Base-by-base conservation (phyloP, 2,888 invertebrate species). In the Rhagonycha lutea region DNA sequence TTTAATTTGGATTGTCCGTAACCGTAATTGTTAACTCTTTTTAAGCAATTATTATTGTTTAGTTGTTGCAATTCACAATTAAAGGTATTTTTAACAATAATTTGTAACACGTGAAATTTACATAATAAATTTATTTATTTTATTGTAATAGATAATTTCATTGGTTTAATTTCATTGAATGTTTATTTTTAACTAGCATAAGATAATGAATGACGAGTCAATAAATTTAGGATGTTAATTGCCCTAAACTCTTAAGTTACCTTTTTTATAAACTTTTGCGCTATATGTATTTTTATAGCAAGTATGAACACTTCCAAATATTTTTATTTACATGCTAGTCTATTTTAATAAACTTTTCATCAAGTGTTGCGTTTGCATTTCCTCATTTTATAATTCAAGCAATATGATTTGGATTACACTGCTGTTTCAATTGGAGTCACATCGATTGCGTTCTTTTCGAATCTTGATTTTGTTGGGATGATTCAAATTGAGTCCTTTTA, bases 281-380 rank as follows among this genome's bases (percentile, higher is more conserved):
- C 72, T 69, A 68, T 72, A 47, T 73, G 73, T 76, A 76, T 76
- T 76, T 73, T 76, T 76, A 73, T 76, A 76, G 76, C 60, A 67
- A n/a, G 14, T 73, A 70, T 61, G 68, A 70, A 75, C 47, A 61
- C 68, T 75, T 72, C 70, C 70, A 73, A 70, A 68, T 68, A 32
- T 60, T 73, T 73, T 72, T 76, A 67, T 73, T 75, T 73, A 72
- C 23, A 65, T 69, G 69, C 72, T 72, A 72, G 72, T 75, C 72
- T 76, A 75, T 75, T 76, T 76, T 76, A 75, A 75, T 75, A 71
- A 77, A 77, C 61, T 69, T 72, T 72, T 65, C 70, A 75, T 61
- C 61, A 71, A 65, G n/a, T 65, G 23, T n/a, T 65, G 63, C 12
- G 24, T 65, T 65, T 65, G 3, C n/a, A 24, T 24, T 65, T 65